Percentiles rank a stretch among this genome's conserved stretches.
Evolutionary conservation across 2,888 invertebrate species (phyloP).

Genomic region (Pterostichus niger): DNA sequence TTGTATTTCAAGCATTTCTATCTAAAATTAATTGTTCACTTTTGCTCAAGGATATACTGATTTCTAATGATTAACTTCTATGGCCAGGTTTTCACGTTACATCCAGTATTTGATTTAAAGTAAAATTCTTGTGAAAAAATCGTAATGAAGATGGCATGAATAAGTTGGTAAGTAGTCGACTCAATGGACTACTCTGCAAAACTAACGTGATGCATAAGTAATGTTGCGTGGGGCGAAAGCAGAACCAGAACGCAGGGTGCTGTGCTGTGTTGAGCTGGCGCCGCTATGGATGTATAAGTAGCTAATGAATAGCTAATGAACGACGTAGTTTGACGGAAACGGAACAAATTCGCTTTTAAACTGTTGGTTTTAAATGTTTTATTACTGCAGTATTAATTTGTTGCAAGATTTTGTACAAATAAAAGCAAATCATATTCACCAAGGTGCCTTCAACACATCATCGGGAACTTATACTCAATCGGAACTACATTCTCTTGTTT

Average conservation of each 20-base stretch:
- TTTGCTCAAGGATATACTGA: too few relatives aligned
- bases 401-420: not conserved
- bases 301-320: conserved; percentile 57
- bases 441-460: too few relatives aligned
- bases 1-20: too few relatives aligned
- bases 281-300: conserved; percentile 32
- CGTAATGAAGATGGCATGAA: conserved; percentile 9
- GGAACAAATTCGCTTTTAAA: conserved; percentile 32
- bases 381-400: not conserved
- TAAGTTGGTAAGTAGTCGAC: not conserved
- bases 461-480: too few relatives aligned
- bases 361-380: conserved; percentile 12
- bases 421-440: not conserved
- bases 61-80: too few relatives aligned
- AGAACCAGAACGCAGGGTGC: not conserved
- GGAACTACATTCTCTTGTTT: too few relatives aligned
- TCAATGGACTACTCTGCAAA: not conserved
- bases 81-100: too few relatives aligned
- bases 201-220: conserved; percentile 41
- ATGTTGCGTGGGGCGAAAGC: conserved; percentile 39
- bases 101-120: too few relatives aligned
- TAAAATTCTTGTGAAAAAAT: too few relatives aligned
- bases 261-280: not conserved
- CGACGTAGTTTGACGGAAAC: conserved; percentile 23
- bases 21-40: too few relatives aligned